Base-by-base conservation (phyloP, 2,888 invertebrate genomes). In the Piscicola geometra region DNA sequence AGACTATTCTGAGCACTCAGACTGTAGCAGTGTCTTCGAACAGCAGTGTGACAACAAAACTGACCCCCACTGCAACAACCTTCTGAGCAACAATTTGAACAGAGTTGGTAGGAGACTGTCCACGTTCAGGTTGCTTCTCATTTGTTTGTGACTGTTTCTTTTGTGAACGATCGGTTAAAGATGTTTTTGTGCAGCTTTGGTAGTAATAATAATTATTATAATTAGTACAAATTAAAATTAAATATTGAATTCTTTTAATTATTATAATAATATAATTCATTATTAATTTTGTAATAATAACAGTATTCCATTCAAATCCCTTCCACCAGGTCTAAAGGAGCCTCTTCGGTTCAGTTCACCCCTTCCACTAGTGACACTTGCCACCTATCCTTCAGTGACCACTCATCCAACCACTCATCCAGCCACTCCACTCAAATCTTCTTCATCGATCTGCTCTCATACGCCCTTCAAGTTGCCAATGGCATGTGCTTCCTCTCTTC, bases 401-500 rank as follows among this genome's bases (percentile, higher is more conserved):
- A 50, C 66, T 9, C 30, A 35, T 25, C 33, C 73, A 32, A 71
- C 41, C 41, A 41, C 41, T 15, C 41, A 5, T 9, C 41, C 41
- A 41, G 15, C 41, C 41, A 41, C 15, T 52, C 28, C 50, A 50
- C 28, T 41, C 33, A 25, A 96, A 15, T 93, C 93, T 21, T 93
- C 94, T 82, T 94, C 94, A 84, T 56, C 15, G 94, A 97, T 86
- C 88, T 99, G 76, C 93, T 97, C 5, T 94, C 94, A 1, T 99
- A 96, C 85, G 93, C 96, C 0, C 95, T 92, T 84, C 98, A 99
- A 88, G 92, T 98, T 1, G 96, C 98, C 0, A 89, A 93, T 76
- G 99, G 99, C 78, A 99, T 99, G 98, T 94, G 97, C 80, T 99
- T 98, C 86, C 88, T 99, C 80, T 92, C 96, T 1, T 94, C 95